Evolutionary conservation across 2,797 vertebrate species (phyloP).

Genomic region (Spea hammondii): DNA sequence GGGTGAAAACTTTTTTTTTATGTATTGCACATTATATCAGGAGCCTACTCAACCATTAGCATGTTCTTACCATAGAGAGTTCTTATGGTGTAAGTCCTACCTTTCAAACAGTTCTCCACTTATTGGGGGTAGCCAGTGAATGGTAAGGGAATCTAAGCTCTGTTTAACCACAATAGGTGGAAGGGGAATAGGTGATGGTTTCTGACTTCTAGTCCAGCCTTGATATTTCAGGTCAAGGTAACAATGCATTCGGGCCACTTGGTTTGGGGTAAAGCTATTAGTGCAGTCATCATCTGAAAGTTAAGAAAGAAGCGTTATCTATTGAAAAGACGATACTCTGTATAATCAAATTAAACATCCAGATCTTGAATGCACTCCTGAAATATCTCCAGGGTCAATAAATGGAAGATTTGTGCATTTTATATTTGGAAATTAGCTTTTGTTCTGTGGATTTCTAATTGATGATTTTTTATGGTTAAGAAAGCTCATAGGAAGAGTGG

Average conservation of each 20-base stretch:
- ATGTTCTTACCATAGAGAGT: no score
- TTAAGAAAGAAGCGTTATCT: constrained; percentile 1
- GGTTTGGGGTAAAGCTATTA: constrained; percentile 92
- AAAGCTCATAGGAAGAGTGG: no score
- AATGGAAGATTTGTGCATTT: no score
- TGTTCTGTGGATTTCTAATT: no score
- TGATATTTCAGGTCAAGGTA: constrained; percentile 93
- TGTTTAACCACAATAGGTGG: constrained; percentile 82
- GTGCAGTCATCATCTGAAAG: constrained; percentile 90
- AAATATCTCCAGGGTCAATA: no score
- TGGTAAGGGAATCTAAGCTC: constrained; percentile 74
- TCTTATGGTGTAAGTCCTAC: constrained; percentile 60
- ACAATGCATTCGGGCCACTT: constrained; percentile 96
- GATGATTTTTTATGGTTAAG: no score
- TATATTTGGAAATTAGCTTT: no score
- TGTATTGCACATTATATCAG: no score
- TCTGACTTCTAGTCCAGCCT: constrained; percentile 78
- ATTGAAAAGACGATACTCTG: neutral
- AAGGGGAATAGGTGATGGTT: constrained; percentile 79
- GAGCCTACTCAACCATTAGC: no score
- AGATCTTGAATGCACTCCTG: no score
- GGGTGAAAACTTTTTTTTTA: no score
- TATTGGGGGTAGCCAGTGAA: constrained; percentile 88
- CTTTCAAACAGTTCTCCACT: constrained; percentile 84
- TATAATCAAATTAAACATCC: no score